Base-by-base conservation (phyloP, 2,113 vertebrate genomes). In the Bambusicola thoracicus region DNA sequence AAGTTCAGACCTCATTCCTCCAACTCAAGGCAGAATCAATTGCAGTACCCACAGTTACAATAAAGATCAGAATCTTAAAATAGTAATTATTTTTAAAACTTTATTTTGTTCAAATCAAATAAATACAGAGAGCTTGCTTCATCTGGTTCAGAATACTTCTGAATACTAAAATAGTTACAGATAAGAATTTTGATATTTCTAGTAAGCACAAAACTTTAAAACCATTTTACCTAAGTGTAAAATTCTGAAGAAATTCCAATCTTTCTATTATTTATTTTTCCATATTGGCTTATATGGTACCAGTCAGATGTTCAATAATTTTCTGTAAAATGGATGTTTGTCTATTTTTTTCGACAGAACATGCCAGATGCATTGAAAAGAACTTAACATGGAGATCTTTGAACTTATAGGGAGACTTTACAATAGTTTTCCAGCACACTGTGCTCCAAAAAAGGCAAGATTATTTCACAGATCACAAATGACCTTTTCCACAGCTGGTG, bases 381-480 rank as follows among this genome's bases (percentile, higher is more conserved):
- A 66, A 89, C 20, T 70, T 88, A 49, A 90, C 36, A 58, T 2
- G 0, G 73, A 87, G 40, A 84, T 36, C 84, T 96, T 84, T 95
- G 81, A 90, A 90, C 36, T 77, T 74, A 51, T 29, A 82, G 34
- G 30, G 51, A 89, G 84, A 82, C 44, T 93, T 92, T n/a, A 88
- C 81, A 77, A 63, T 40, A 80, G 29, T 51, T 90, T 90, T 88
- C 58, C 25, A 70, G n/a, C 53, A 67, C 20, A 51, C 49, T n/a
- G 38, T 40, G 13, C 36, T 81, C 62, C 56, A 49, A 73, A 89
- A 76, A 93, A 94, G 72, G 43, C 20, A 90, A 90, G 86, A 70
- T 79, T 58, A 68, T 90, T 93, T 67, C 81, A 49, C 59, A 87
- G 89, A 81, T 62, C 48, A 88, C 40, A 82, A 94, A 76, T 29